Conservation (phyloP, 23 tunicate genomes). For the Botrylloides violaceus region DNA sequence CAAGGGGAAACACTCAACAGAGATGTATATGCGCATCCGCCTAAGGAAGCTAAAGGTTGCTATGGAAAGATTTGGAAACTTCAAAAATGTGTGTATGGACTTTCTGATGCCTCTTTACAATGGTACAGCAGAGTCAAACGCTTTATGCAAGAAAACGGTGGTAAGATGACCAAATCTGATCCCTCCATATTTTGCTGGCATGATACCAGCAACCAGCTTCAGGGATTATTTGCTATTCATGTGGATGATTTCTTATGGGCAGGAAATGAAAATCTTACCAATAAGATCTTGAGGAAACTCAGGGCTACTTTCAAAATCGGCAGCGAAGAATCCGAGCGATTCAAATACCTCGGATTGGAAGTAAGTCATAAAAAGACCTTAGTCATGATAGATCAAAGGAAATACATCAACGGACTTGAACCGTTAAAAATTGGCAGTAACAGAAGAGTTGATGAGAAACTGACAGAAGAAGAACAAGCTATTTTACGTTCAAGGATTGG, state of each 20-base stretch:
- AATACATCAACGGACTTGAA: background rate
- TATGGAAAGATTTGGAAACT: too few relatives aligned
- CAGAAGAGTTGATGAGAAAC: background rate
- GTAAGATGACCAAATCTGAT: background rate
- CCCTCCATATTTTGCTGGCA: slow-evolving; percentile 25
- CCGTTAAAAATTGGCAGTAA: background rate
- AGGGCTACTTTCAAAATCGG: background rate
- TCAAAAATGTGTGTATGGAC: slow-evolving; percentile 17
- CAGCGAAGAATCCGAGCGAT: background rate
- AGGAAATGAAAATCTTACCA: slow-evolving; percentile 3
- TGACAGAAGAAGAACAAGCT: background rate
- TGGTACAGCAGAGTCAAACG: slow-evolving; percentile 15
- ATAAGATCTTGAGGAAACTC: background rate
- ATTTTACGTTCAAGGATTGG: slow-evolving; percentile 15
- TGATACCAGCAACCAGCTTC: background rate
- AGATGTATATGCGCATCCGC: too few relatives aligned
- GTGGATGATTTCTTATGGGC: slow-evolving; percentile 24
- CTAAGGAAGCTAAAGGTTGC: too few relatives aligned
- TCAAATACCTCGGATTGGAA: slow-evolving; percentile 14
- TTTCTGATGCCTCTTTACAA: slow-evolving; percentile 8
- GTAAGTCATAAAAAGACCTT: background rate
- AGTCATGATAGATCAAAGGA: background rate
- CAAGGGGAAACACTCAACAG: too few relatives aligned
- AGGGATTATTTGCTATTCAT: slow-evolving; percentile 20
- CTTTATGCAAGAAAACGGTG: slow-evolving; percentile 1